These are phyloP conservation scores for Myripristis murdjan DNA, from an alignment of 2,797 vertebrate species.

Conservation along the genomic window DNA sequence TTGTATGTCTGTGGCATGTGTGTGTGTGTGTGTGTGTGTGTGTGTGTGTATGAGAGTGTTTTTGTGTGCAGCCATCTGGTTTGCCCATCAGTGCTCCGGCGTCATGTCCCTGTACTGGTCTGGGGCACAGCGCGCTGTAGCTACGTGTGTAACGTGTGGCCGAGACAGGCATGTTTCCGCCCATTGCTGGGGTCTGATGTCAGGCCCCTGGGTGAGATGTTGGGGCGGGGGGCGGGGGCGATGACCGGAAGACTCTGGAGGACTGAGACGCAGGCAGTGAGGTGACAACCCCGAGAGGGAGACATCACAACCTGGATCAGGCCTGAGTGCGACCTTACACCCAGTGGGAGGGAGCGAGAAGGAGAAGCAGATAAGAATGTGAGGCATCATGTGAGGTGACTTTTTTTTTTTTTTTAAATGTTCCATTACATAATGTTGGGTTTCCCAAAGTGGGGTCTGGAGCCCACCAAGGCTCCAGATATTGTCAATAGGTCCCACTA, in stretches of 20 bases:
- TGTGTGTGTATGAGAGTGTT: too few relatives aligned
- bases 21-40: slow-evolving; percentile 55
- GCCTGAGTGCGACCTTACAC: slow-evolving; percentile 13
- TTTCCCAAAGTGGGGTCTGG: too few relatives aligned
- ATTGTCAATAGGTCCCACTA: too few relatives aligned
- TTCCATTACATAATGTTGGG: too few relatives aligned
- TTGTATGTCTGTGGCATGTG: slow-evolving; percentile 37
- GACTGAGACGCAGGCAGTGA: slow-evolving; percentile 31
- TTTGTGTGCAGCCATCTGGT: slow-evolving; percentile 72
- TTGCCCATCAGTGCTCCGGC: slow-evolving; percentile 61
- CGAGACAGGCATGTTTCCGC: slow-evolving; percentile 50
- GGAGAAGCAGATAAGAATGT: too few relatives aligned
- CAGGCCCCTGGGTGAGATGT: slow-evolving; percentile 54
- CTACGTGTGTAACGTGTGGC: slow-evolving; percentile 35
- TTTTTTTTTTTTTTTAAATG: too few relatives aligned
- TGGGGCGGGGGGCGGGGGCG: not conserved
- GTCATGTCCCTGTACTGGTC: slow-evolving; percentile 48
- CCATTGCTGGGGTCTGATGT: slow-evolving; percentile 73
- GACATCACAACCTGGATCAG: slow-evolving; percentile 9
- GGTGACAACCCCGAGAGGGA: slow-evolving; percentile 11
- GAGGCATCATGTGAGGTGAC: too few relatives aligned
- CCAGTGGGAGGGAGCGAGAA: not conserved
- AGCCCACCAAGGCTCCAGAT: too few relatives aligned
- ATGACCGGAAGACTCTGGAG: slow-evolving; percentile 13
- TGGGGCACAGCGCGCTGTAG: slow-evolving; percentile 36